Evolutionary conservation across 2,797 vertebrate species (phyloP), one percentile per base, ranked within the genome.

Genomic region (Oreochromis grahami): DNA sequence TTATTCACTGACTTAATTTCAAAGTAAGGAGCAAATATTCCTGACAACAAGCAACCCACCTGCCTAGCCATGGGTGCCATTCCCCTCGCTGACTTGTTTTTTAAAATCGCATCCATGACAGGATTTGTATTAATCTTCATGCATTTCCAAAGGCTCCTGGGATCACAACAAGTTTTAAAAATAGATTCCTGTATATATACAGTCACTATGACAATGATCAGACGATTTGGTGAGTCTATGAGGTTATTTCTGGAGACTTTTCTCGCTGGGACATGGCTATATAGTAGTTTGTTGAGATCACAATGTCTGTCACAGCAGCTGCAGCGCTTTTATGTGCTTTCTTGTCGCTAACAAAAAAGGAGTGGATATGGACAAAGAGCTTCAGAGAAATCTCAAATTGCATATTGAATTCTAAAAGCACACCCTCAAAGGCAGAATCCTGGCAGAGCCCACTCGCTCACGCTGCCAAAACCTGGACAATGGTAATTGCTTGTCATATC

Each of bases 401-500:
- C 89, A 87, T 89, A 88, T 89, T 94, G 91, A 91, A 93, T 93
- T 92, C 82, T 86, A 76, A 93, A 94, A 92, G 86, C 84, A 82
- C 38, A 85, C 41, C 87, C 89, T 95, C 87, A 88, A 90, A 94
- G 88, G 86, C 82, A 77, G 84, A 85, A 86, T 91, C 81, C 86
- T 95, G 93, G 92, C 95, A 90, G 80, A 84, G 65, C 50, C 17
- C 9, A 43, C 68, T 77, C 43, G 15, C 53, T 85, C 45, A 17
- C 11, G 76, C 90, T 94, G 92, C 92, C 92, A 94, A 90, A 92
- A 76, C 85, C 77, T 51, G 70, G 88, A 95, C 91, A 91, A 93
- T 83, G 76, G 92, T 92, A 95, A 96, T 93, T 93, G 93, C 93
- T 94, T 93, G 95, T 95, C 94, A 93, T 90, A 92, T 93, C 89